phyloP scores from a whole-genome alignment of 2,113 vertebrate genomes.

The Turnix velox region DNA sequence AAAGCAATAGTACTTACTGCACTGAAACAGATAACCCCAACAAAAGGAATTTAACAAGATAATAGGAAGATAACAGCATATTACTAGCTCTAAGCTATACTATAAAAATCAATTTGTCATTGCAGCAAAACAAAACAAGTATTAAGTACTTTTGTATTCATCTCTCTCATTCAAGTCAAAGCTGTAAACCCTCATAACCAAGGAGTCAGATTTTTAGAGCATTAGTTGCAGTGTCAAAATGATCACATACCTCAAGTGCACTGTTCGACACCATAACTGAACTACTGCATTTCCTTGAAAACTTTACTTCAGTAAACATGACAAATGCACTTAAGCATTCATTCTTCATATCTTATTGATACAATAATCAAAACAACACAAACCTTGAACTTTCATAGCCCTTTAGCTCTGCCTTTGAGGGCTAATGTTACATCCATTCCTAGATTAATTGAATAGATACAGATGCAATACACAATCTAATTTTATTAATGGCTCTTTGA shows the following conservation, averaged over 20 bases:
- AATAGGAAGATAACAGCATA: conserved; percentile 45
- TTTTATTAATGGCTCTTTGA: background rate
- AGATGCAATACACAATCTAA: background rate
- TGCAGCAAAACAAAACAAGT: conserved; percentile 38
- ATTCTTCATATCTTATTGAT: background rate
- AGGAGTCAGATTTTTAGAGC: background rate
- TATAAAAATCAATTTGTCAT: conserved; percentile 51
- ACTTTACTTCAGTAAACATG: background rate
- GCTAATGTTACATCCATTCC: background rate
- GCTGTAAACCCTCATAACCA: background rate
- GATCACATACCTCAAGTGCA: background rate
- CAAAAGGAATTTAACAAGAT: conserved; percentile 65
- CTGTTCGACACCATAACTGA: background rate
- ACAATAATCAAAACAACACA: background rate
- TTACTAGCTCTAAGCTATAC: conserved; percentile 24
- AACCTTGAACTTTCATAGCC: background rate
- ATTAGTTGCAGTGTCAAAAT: background rate
- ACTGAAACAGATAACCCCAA: conserved; percentile 33
- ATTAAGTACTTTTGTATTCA: background rate
- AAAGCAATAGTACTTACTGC: conserved; percentile 21
- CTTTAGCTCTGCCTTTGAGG: background rate
- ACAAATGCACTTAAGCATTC: background rate
- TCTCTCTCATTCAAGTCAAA: background rate
- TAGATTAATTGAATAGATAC: background rate
- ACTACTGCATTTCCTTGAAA: background rate